Percentiles rank a stretch among this genome's conserved stretches.
These are phyloP conservation scores for Alosa alosa DNA, from an alignment of 2,113 vertebrate genomes.

Conservation along the genomic window DNA sequence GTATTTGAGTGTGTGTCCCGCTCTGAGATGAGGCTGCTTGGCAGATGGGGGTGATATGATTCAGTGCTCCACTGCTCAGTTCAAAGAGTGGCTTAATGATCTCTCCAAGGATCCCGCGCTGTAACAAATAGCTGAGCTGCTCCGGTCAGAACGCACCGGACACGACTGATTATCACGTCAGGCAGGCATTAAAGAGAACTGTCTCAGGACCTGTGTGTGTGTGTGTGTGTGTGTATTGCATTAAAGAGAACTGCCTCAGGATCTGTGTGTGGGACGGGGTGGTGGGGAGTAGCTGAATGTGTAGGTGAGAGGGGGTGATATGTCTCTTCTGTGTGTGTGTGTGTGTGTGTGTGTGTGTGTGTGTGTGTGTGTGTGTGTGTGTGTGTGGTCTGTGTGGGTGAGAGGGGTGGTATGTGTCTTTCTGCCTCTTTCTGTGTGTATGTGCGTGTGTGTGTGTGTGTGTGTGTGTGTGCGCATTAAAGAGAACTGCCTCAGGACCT, in stretches of 20 bases:
- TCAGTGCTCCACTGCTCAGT: constrained; percentile 64
- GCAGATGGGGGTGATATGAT: constrained; percentile 67
- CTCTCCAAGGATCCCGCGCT: constrained; percentile 62
- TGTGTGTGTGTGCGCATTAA: constrained; percentile 7
- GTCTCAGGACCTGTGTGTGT: neutral
- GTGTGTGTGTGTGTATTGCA: neutral
- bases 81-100: constrained; percentile 67
- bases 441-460: neutral
- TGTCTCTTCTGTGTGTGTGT: no score
- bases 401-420: no score
- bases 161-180: constrained; percentile 56
- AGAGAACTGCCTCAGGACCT: no score
- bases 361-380: no score
- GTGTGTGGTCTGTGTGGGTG: no score
- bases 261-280: neutral
- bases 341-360: no score
- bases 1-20: constrained; percentile 55
- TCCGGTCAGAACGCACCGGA: constrained; percentile 45
- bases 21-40: constrained; percentile 58
- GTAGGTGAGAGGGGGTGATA: neutral
- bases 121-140: constrained; percentile 59
- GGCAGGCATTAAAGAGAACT: constrained; percentile 21
- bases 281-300: neutral
- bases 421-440: no score
- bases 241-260: no score